phyloP scores from a whole-genome alignment of 2,113 vertebrate species.

The Equus przewalskii region DNA sequence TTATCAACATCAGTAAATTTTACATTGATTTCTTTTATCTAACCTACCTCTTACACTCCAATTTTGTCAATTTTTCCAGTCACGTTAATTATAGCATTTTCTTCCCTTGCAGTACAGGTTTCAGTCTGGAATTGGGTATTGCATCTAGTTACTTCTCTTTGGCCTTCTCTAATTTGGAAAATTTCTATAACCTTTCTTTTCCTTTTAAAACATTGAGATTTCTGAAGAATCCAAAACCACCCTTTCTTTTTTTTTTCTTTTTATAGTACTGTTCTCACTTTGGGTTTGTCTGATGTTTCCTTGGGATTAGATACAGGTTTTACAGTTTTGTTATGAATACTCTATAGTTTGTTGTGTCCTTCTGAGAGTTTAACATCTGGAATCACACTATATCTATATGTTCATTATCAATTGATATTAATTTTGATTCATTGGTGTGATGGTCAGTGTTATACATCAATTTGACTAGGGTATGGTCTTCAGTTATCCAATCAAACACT shows the following conservation, averaged over 20 bases:
- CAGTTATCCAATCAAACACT: not conserved
- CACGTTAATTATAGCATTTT: not conserved
- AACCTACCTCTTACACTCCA: not conserved
- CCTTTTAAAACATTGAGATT: not conserved
- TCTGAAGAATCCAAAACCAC: not conserved
- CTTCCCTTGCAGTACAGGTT: not conserved
- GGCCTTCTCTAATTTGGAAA: not conserved
- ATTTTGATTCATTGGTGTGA: not conserved
- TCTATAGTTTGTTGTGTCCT: not conserved
- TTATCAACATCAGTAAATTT: not conserved
- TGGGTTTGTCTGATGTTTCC: not conserved
- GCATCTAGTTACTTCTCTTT: not conserved
- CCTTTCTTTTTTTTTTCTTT: not conserved
- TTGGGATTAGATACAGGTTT: not conserved
- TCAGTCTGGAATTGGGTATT: not conserved
- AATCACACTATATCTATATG: not conserved
- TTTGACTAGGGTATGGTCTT: not conserved
- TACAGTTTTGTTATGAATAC: not conserved
- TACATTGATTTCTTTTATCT: not conserved
- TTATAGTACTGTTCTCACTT: not conserved
- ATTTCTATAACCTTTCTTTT: not conserved
- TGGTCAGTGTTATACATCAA: not conserved
- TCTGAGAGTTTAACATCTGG: not conserved
- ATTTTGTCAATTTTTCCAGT: not conserved
- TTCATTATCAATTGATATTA: not conserved